A percentile compares a stretch with the other conserved stretches of the same genome.
These are phyloP conservation scores for Formicarius rufipectus DNA, from an alignment of 2,113 vertebrate genomes.

Conservation along the genomic window DNA sequence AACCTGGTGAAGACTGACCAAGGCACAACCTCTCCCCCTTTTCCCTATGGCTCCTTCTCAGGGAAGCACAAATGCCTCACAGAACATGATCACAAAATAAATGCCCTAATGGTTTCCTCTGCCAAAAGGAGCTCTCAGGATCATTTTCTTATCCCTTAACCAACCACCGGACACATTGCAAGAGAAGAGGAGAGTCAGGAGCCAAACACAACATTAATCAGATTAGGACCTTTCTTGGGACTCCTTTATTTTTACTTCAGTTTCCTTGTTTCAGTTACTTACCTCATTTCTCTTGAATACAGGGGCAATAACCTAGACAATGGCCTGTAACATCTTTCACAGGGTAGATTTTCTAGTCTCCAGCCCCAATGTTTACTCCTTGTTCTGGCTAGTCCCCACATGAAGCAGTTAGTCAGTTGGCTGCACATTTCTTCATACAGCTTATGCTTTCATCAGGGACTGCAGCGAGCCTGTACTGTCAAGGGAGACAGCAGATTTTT, in stretches of 20 bases:
- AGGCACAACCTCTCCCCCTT: neutral
- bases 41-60: neutral
- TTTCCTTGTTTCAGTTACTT: slow-evolving; percentile 1
- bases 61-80: neutral
- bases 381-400: neutral
- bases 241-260: neutral
- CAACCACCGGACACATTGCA: neutral
- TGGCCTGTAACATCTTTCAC: neutral
- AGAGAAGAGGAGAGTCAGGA: neutral
- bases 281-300: neutral
- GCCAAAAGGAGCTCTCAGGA: neutral
- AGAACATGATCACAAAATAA: neutral
- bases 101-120: neutral
- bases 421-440: neutral
- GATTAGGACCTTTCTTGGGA: slow-evolving; percentile 1
- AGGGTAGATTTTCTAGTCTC: neutral
- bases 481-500: neutral
- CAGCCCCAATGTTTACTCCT: neutral
- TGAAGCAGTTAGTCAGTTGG: neutral
- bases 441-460: neutral
- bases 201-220: slow-evolving; percentile 27
- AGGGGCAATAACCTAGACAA: neutral
- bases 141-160: neutral
- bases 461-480: neutral
- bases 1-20: neutral